Percentiles rank a stretch among this genome's conserved stretches.
phyloP scores from a whole-genome alignment of 2,888 invertebrate genomes.

The Tolmerus cingulatus region DNA sequence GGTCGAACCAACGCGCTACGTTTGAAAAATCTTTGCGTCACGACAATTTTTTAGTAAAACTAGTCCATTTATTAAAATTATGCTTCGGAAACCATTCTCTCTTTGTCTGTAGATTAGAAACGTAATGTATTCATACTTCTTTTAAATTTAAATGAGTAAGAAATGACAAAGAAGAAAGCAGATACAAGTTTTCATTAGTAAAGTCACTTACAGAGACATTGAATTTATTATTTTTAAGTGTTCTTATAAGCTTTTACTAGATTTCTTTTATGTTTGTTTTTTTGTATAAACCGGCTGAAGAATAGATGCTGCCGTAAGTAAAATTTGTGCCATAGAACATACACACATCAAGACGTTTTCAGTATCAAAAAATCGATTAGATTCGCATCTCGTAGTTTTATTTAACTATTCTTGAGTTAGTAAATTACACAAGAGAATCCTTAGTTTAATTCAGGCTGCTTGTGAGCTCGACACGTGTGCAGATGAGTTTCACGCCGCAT shows the following conservation, averaged over 20 bases:
- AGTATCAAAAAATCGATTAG: too few species aligned
- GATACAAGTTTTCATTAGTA: neutral
- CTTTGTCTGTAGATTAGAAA: neutral
- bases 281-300: too few species aligned
- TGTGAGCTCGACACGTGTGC: neutral
- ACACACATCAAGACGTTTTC: too few species aligned
- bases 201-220: too few species aligned
- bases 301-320: too few species aligned
- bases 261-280: too few species aligned
- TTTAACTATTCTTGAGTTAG: neutral
- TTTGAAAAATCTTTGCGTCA: neutral
- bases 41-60: neutral
- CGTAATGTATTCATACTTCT: neutral
- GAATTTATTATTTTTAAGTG: too few species aligned
- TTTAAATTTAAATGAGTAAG: neutral
- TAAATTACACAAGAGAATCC: neutral
- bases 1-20: neutral
- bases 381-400: too few species aligned
- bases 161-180: neutral
- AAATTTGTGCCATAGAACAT: too few species aligned
- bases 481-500: neutral
- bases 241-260: too few species aligned
- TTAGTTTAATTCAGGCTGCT: neutral
- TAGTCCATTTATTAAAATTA: neutral
- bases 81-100: neutral